Evolutionary conservation across 2,113 vertebrate species (phyloP).

Genomic region (Melanotaenia duboulayi): DNA sequence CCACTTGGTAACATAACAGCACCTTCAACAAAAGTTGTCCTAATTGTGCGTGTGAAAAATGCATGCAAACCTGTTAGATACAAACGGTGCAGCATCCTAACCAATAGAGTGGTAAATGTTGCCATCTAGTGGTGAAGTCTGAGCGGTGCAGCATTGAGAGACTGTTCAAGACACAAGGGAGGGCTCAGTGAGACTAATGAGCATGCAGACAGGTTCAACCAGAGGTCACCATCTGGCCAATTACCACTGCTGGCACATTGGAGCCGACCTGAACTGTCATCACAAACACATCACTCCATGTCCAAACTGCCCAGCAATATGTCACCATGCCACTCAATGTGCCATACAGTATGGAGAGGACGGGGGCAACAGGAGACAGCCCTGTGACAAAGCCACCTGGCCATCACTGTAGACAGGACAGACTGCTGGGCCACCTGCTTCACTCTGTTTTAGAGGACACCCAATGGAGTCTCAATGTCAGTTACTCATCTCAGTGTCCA

Average conservation of each 20-base stretch:
- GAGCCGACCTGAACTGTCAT: constrained; percentile 87
- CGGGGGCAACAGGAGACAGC: constrained; percentile 73
- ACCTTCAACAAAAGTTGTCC: constrained; percentile 23
- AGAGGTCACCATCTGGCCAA: constrained; percentile 92
- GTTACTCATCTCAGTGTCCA: constrained; percentile 43
- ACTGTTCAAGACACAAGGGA: constrained; percentile 51
- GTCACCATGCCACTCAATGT: constrained; percentile 79
- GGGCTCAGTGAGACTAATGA: constrained; percentile 84
- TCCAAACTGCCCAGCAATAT: constrained; percentile 79
- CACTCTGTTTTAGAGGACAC: constrained; percentile 68
- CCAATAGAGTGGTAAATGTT: constrained; percentile 77
- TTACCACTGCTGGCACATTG: constrained; percentile 90
- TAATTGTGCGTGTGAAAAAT: constrained; percentile 41
- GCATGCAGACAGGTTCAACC: constrained; percentile 88
- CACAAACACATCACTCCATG: constrained; percentile 87
- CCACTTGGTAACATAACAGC: background rate
- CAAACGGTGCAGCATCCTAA: no score
- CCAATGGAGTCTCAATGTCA: constrained; percentile 73
- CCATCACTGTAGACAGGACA: constrained; percentile 69
- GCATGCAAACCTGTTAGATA: constrained; percentile 4
- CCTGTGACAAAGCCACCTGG: constrained; percentile 81
- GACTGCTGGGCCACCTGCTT: constrained; percentile 77
- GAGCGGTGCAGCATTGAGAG: background rate
- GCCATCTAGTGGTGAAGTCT: constrained; percentile 82
- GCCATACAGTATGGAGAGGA: constrained; percentile 73